A percentile compares a stretch with the other conserved stretches of the same genome.
These are phyloP conservation scores for Luffia ferchaultella DNA, from an alignment of 2,888 invertebrate genomes.

Conservation along the genomic window DNA sequence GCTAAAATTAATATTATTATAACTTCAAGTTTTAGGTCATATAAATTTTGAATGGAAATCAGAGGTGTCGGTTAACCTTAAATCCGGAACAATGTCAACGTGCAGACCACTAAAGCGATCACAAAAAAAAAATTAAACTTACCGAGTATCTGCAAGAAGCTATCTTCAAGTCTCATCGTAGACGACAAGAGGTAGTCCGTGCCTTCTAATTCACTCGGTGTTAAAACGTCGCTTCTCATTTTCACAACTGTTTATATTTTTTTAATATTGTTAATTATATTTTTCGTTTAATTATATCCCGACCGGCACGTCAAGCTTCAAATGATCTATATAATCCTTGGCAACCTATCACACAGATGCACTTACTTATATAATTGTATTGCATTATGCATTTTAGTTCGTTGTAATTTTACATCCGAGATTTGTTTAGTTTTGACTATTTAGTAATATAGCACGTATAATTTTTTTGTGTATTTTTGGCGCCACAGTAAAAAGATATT, in stretches of 20 bases:
- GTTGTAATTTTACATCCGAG: background rate
- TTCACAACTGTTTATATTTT: slow-evolving; percentile 19
- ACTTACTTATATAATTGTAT: background rate
- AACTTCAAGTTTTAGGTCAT: too few relatives aligned
- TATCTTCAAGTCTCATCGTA: slow-evolving; percentile 69
- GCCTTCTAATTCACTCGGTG: slow-evolving; percentile 67
- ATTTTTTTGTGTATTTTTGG: background rate
- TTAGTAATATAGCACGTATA: too few relatives aligned
- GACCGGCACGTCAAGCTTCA: background rate
- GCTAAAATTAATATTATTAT: too few relatives aligned
- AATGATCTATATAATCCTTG: background rate
- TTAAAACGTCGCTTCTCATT: slow-evolving; percentile 61
- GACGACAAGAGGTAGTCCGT: slow-evolving; percentile 70
- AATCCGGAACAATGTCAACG: too few relatives aligned
- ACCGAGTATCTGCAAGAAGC: slow-evolving; percentile 70
- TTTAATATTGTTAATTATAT: slow-evolving; percentile 12
- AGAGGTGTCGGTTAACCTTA: too few relatives aligned
- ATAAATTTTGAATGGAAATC: too few relatives aligned
- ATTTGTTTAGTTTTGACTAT: too few relatives aligned
- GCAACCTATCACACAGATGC: slow-evolving; percentile 1
- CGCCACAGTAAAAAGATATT: background rate
- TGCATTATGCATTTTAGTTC: background rate
- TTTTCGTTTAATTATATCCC: slow-evolving; percentile 11
- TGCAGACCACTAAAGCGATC: too few relatives aligned
- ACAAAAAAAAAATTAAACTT: slow-evolving; percentile 40